phyloP scores from a whole-genome alignment of 2,113 vertebrate genomes.

The Brachirus orientalis region DNA sequence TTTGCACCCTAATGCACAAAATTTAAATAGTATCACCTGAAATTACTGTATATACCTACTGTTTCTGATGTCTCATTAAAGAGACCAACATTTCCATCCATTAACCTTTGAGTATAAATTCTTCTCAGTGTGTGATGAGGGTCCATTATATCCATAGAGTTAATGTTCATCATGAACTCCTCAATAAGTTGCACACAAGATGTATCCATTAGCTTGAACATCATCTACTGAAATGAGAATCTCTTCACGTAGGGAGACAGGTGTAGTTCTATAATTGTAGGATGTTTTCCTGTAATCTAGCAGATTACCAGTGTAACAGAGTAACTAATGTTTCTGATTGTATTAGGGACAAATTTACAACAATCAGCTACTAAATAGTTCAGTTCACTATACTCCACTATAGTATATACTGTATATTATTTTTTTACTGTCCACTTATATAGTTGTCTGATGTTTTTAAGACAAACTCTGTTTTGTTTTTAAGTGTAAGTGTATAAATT shows the following conservation, averaged over 20 bases:
- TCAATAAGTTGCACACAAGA: not conserved
- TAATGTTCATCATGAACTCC: not conserved
- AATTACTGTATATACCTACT: conserved; percentile 19
- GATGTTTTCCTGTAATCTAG: not conserved
- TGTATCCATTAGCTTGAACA: not conserved
- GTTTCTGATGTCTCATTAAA: conserved; percentile 29
- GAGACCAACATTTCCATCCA: conserved; percentile 36
- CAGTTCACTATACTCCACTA: too few species aligned
- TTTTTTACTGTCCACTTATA: too few species aligned
- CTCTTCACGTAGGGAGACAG: not conserved
- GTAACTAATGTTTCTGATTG: too few species aligned
- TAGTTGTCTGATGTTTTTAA: too few species aligned
- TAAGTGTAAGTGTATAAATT: too few species aligned
- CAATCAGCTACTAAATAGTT: too few species aligned
- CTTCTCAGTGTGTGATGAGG: not conserved
- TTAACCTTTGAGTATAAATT: conserved; percentile 16
- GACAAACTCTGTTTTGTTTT: too few species aligned
- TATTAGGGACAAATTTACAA: too few species aligned
- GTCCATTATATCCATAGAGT: not conserved
- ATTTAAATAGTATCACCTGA: conserved; percentile 4
- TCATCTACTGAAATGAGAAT: not conserved
- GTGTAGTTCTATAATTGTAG: not conserved
- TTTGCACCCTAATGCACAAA: conserved; percentile 13
- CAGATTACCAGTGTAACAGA: too few species aligned
- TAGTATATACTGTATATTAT: too few species aligned